Base-by-base conservation (phyloP, 2,888 invertebrate species). In the Rosalia funebris region DNA sequence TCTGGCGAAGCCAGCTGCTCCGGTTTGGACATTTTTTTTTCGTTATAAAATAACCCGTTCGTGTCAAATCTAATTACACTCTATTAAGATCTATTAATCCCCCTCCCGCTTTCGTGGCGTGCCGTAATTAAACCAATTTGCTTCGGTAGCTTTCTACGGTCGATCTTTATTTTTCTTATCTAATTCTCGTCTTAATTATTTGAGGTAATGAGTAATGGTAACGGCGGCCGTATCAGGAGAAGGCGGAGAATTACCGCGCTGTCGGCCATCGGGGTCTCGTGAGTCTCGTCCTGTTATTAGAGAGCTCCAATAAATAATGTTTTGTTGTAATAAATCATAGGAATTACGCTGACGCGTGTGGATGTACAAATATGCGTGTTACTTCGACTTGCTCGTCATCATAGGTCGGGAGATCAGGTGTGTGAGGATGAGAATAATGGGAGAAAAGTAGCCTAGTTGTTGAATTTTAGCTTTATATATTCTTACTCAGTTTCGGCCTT, bases 171-270 rank as follows among this genome's bases (percentile, higher is more conserved):
- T 14, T n/a, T 39, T 39, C 25, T 12, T 25, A 39, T 39, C 34
- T 50, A 50, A 50, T 50, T 50, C 9, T 12, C n/a, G 19, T 48
- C 36, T 48, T 48, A 48, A 48, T 48, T 48, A 37, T 48, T 12
- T 12, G 19, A 36, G 19, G 36, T 48, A 39, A 50, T 50, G n/a
- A n/a, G n/a, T n/a, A n/a, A n/a, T n/a, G n/a, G n/a, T n/a, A n/a
- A n/a, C n/a, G 39, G 39, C 14, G 25, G 39, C 20, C 12, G 14
- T n/a, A 19, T 20, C 19, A 3, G 44, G 11, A 11, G 20, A 44
- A 5, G 25, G 20, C 12, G 37, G 12, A 10, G 20, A 39, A 31
- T 50, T 48, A 5, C 25, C 50, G 50, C 15, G 20, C 39, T 5
- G 15, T 2, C 39, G 50, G 39, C 39, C 50, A 41, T 50, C 45